These are phyloP conservation scores for Phymatocera aterrima DNA, from an alignment of 2,888 invertebrate species.

Conservation along the genomic window DNA sequence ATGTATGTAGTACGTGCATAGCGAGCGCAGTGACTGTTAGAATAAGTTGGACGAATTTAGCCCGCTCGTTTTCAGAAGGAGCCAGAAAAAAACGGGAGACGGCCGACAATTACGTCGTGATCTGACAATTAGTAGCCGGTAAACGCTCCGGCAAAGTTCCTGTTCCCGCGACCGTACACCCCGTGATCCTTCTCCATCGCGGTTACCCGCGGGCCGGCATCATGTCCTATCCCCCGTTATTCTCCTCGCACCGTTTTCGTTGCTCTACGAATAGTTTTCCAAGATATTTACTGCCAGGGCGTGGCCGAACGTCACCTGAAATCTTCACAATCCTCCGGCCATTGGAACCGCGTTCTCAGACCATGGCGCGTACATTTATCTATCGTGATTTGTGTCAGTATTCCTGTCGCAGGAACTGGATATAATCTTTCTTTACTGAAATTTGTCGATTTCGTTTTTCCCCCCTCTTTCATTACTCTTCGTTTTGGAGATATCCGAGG, in stretches of 20 bases:
- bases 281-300: conserved; percentile 63
- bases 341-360: conserved; percentile 39
- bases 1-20: neutral
- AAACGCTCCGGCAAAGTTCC: conserved; percentile 61
- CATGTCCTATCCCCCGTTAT: conserved; percentile 47
- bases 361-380: conserved; percentile 27
- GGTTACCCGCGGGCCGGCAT: conserved; percentile 41
- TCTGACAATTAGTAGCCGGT: conserved; percentile 72
- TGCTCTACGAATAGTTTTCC: conserved; percentile 61
- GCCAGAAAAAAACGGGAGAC: conserved; percentile 63
- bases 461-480: neutral
- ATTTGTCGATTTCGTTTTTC: neutral
- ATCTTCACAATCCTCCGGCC: conserved; percentile 43
- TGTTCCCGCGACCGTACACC: conserved; percentile 27
- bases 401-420: neutral
- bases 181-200: neutral
- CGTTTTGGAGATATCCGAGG: neutral
- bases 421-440: neutral
- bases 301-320: conserved; percentile 50
- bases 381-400: conserved; percentile 3
- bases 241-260: conserved; percentile 27
- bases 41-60: conserved; percentile 64
- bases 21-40: conserved; percentile 4
- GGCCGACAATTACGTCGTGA: conserved; percentile 70
- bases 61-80: conserved; percentile 52